Evolutionary conservation across 2,888 invertebrate genomes (phyloP).

Genomic region (Entomobrya proxima): DNA sequence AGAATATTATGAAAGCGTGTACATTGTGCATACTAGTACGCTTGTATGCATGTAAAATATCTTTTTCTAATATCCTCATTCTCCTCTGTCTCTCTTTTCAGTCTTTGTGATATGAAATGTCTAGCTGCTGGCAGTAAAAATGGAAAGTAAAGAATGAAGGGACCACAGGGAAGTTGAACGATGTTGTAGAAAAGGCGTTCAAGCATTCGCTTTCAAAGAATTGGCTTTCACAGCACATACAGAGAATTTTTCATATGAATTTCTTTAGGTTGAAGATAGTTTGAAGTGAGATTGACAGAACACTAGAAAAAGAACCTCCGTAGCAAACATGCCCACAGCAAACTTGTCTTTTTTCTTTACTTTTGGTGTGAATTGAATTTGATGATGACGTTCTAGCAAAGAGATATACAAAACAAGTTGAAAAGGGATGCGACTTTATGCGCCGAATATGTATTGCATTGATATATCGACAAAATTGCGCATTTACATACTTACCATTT

Average conservation of each 20-base stretch:
- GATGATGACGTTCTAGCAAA: too few species aligned
- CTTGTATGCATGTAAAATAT: slow-evolving; percentile 34
- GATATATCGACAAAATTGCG: too few species aligned
- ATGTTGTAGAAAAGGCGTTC: slow-evolving; percentile 40
- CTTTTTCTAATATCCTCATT: slow-evolving; percentile 32
- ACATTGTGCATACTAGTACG: background rate
- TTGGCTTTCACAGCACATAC: slow-evolving; percentile 54
- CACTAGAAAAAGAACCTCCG: slow-evolving; percentile 16
- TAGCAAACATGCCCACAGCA: slow-evolving; percentile 5
- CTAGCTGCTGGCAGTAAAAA: slow-evolving; percentile 34
- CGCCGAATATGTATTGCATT: too few species aligned
- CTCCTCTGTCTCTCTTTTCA: too few species aligned
- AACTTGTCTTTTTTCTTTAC: slow-evolving; percentile 6
- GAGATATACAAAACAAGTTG: background rate
- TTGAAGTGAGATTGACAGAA: slow-evolving; percentile 50
- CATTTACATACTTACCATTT: too few species aligned
- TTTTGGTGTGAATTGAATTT: background rate
- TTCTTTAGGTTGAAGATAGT: slow-evolving; percentile 5
- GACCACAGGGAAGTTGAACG: slow-evolving; percentile 27
- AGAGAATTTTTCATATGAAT: slow-evolving; percentile 49
- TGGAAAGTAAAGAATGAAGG: background rate
- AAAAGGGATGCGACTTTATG: background rate
- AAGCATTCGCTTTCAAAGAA: background rate
- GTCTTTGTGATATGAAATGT: slow-evolving; percentile 29
- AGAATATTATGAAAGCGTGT: background rate